Evolutionary conservation across 2,113 vertebrate species (phyloP), one percentile per base, ranked within the genome.

Genomic region (Cyrtonyx montezumae): DNA sequence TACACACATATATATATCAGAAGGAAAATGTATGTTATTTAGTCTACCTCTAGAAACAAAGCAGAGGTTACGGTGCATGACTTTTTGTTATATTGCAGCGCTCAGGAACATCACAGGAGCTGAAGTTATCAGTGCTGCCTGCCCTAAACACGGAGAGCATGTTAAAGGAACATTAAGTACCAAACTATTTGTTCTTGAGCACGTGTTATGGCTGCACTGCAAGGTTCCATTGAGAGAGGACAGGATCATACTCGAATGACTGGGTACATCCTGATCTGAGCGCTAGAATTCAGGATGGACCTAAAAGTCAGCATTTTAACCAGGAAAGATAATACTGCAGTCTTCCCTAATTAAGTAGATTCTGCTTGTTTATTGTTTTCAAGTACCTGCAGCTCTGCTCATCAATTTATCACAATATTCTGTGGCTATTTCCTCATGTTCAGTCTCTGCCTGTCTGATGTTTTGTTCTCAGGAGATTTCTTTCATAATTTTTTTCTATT

Each of bases 341-440:
- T 32, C 46, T 36, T 36, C 42, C 22, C 62, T 32, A 48, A 76
- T 91, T 88, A 75, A 91, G 26, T 25, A 45, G 43, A 43, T 75
- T 74, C 87, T 68, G 55, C 65, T 58, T 90, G 61, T 80, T 94
- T 92, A 75, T 92, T 88, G 69, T 61, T 92, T 87, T 49, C 36
- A 34, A 87, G 53, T 76, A 81, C 71, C 78, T 94, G 70, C 80
- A 84, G 74, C 82, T 28, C 85, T 78, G 26, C 84, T 94, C 69
- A 93, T 89, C 90, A 90, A 88, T 94, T 90, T 95, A 91, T 94
- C 84, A 94, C 71, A 21, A 55, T 67, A 65, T 65, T 74, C 58
- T 40, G 56, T 14, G 56, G 56, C 79, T 75, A 68, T 80, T 94
- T 49, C 53, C 61, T 89, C 18, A 1, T 10, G 1, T 49, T 92